Percentiles rank a stretch among this genome's conserved stretches.
These are phyloP conservation scores for Fregata magnificens DNA, from an alignment of 2,113 vertebrate genomes.

Conservation along the genomic window DNA sequence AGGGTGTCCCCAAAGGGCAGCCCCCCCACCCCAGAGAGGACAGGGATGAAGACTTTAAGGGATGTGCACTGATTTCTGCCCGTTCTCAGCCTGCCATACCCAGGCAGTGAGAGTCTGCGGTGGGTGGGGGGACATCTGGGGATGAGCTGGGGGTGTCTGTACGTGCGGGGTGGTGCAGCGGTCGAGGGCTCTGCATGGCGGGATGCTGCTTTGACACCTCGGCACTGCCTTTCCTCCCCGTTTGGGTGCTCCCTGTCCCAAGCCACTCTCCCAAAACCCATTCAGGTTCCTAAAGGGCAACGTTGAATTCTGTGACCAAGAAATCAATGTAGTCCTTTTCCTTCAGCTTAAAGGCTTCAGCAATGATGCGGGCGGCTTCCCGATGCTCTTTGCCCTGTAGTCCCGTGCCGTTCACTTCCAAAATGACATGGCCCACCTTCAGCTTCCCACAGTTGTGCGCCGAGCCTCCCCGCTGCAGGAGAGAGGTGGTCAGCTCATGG, in stretches of 20 bases:
- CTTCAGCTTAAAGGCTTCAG: slow-evolving; percentile 97
- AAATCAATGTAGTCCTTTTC: slow-evolving; percentile 93
- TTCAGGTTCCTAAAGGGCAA: slow-evolving; percentile 81
- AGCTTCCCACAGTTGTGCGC: slow-evolving; percentile 95
- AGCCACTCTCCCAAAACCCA: not conserved
- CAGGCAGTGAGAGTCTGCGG: not conserved
- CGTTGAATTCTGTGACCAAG: slow-evolving; percentile 95
- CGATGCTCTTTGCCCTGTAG: slow-evolving; percentile 90
- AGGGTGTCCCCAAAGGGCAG: not conserved
- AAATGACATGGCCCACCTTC: slow-evolving; percentile 95
- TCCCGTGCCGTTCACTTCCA: slow-evolving; percentile 92
- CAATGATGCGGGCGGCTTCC: slow-evolving; percentile 91
- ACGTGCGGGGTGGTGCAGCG: not conserved
- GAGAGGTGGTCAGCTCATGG: not conserved
- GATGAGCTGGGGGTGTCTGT: not conserved
- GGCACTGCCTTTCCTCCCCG: accelerated
- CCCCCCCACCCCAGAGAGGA: not conserved
- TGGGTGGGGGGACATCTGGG: not conserved
- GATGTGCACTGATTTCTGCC: not conserved
- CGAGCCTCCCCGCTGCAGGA: slow-evolving; percentile 87
- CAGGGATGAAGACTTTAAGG: not conserved
- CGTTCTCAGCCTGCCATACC: not conserved
- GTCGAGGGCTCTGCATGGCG: not conserved
- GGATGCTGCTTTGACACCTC: not conserved
- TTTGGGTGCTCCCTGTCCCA: accelerated